These are phyloP conservation scores for Drosophila takahashii DNA, from an alignment of 1,140 invertebrate species.

Conservation along the genomic window DNA sequence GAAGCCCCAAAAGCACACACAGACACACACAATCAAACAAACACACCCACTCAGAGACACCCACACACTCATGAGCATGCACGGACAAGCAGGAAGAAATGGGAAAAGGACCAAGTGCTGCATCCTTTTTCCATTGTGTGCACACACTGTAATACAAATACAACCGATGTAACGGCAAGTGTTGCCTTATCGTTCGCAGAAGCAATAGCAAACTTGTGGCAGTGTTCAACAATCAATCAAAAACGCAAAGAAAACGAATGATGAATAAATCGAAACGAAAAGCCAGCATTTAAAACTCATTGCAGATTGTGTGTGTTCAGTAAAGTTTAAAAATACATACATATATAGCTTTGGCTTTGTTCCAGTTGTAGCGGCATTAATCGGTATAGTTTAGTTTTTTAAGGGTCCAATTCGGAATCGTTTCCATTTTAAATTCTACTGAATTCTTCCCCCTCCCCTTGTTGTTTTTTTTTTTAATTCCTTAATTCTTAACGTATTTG, in stretches of 20 bases:
- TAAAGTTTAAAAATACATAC: constrained; percentile 4
- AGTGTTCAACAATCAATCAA: constrained; percentile 47
- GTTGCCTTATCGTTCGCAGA: constrained; percentile 37
- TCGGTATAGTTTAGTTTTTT: constrained; percentile 46
- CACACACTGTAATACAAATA: constrained; percentile 30
- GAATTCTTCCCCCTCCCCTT: constrained; percentile 11
- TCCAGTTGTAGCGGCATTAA: constrained; percentile 41
- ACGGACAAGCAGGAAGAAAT: neutral
- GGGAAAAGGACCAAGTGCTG: neutral
- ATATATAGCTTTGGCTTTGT: constrained; percentile 26
- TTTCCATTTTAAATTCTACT: constrained; percentile 17
- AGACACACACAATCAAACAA: neutral
- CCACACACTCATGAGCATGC: constrained; percentile 7
- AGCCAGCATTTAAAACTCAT: constrained; percentile 19
- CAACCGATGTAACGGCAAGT: constrained; percentile 28
- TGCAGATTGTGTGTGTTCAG: constrained; percentile 36
- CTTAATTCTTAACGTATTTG: constrained; percentile 23
- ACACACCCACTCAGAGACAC: constrained; percentile 10
- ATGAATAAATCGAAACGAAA: constrained; percentile 3
- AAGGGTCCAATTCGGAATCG: constrained; percentile 38
- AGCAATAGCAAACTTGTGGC: constrained; percentile 36
- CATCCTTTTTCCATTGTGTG: constrained; percentile 2
- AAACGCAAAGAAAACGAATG: constrained; percentile 11
- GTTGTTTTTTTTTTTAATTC: constrained; percentile 17
- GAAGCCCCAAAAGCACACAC: constrained; percentile 4